Base-by-base conservation (phyloP, 37 sponge, comb jelly and placozoan genomes). In the Spongilla lacustris region DNA sequence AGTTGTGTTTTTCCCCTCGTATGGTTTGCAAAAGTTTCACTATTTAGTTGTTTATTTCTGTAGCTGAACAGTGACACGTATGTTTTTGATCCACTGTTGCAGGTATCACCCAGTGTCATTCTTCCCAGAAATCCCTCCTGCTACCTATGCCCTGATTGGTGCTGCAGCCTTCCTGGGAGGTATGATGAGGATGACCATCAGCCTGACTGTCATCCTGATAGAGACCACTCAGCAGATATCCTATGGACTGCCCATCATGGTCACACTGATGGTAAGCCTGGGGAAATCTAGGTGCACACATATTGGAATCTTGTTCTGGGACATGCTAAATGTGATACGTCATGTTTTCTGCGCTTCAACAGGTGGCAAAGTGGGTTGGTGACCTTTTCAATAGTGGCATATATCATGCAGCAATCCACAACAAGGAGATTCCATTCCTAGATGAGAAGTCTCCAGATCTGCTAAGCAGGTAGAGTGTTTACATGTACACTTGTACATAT, bases 111-210 rank as follows among this genome's bases (percentile, higher is more conserved):
- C 1, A 6, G 6, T 41, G 41, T 41, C 3, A 58, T 10, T 58
- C 19, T 19, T 58, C 19, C 14, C 58, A 36, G 71, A 83, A 32
- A 32, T 94, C 83, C 92, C 90, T 76, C 84, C 93, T 29, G 98
- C 96, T 2, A 96, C 92, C 22, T 98, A 92, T 76, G 91, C 96
- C 48, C 86, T 98, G 76, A 96, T 98, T 67, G 98, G 98, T 50
- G 95, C 98, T 21, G 96, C 98, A n/a, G 81, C 96, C 1, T 95
- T 95, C 50, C 87, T 96, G 71, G 99, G 99, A 19, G 99, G 99
- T 29, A 96, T 98, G 69, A 96, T 96, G 0, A 79, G 99, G 26
- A 98, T 98, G 99, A 98, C 99, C 8, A 96, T 98, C 85, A 98
- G 99, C 77, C 85, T 98, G 67, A 95, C 96, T 69, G 99, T 98